Evolutionary conservation across 2,888 invertebrate species (phyloP).

Genomic region (Drosophila helvetica): DNA sequence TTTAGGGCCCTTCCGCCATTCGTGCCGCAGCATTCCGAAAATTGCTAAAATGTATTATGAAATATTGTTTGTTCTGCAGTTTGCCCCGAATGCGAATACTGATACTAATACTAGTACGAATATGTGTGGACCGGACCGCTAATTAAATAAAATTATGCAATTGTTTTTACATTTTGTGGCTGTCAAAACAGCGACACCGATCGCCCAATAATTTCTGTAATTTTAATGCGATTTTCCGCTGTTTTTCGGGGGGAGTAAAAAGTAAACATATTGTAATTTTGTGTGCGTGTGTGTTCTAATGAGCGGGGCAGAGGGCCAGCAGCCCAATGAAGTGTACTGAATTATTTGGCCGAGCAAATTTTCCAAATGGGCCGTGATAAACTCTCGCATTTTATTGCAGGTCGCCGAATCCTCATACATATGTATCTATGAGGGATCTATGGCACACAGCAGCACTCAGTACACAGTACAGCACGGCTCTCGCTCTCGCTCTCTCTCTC

Average conservation of each 20-base stretch:
- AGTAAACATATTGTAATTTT: not conserved
- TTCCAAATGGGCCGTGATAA: conserved; percentile 53
- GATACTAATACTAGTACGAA: not conserved
- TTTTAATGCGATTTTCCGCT: conserved; percentile 37
- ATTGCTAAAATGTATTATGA: not conserved
- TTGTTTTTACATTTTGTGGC: conserved; percentile 69
- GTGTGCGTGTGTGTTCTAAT: not conserved
- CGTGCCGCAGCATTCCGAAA: conserved; percentile 22
- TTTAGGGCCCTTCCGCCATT: not conserved
- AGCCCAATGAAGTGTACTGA: conserved; percentile 64
- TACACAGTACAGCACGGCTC: conserved; percentile 1
- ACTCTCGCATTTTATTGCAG: conserved; percentile 69
- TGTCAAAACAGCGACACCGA: conserved; percentile 9
- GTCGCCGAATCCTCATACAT: conserved; percentile 45
- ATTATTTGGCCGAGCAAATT: conserved; percentile 44
- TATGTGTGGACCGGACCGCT: conserved; percentile 32
- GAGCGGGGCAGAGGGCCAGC: not conserved
- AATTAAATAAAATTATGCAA: conserved; percentile 67
- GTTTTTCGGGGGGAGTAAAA: not conserved
- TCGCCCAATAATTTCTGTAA: conserved; percentile 7
- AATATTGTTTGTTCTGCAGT: conserved; percentile 13
- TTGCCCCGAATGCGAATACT: not conserved
- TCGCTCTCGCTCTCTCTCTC: conserved; percentile 9
- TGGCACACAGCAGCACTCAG: conserved; percentile 12
- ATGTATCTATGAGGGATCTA: conserved; percentile 33